Percentiles rank a stretch among this genome's conserved stretches.
These are phyloP conservation scores for Coremacera marginata DNA, from an alignment of 2,888 invertebrate genomes.

Conservation along the genomic window DNA sequence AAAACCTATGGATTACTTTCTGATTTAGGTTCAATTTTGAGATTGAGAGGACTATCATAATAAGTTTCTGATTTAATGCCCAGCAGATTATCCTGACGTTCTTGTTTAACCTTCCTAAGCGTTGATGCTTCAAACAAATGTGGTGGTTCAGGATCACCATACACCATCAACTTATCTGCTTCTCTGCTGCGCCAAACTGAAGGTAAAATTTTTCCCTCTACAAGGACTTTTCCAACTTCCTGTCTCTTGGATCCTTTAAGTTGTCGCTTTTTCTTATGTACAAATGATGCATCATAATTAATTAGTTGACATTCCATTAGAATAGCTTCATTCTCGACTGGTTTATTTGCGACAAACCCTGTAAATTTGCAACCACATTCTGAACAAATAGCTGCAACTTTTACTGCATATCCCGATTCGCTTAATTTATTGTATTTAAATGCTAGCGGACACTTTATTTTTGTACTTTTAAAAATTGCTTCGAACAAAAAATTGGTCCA, in stretches of 20 bases:
- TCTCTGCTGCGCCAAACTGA: slow-evolving; percentile 12
- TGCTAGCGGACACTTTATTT: not conserved
- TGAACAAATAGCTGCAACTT: not conserved
- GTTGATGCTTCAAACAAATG: slow-evolving; percentile 11
- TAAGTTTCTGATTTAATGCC: not conserved
- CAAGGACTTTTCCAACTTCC: not conserved
- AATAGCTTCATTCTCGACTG: not conserved
- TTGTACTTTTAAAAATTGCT: slow-evolving; percentile 2
- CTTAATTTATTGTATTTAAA: not conserved
- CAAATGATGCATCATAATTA: slow-evolving; percentile 15
- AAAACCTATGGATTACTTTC: not conserved
- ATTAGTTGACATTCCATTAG: slow-evolving; percentile 12
- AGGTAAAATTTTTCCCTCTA: not conserved
- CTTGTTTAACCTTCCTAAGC: not conserved
- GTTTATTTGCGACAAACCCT: slow-evolving; percentile 5
- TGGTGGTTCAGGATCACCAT: slow-evolving; percentile 8
- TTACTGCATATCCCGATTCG: not conserved
- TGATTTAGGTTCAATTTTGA: not conserved
- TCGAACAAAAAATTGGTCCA: slow-evolving; percentile 11
- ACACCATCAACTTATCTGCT: slow-evolving; percentile 13
- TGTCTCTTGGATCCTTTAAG: slow-evolving; percentile 12
- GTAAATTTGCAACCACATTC: not conserved
- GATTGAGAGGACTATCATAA: not conserved
- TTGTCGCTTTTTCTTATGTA: slow-evolving; percentile 22
- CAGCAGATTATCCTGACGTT: not conserved